phyloP scores from a whole-genome alignment of 2,888 invertebrate genomes.

The Acanthococcus lagerstroemiae region DNA sequence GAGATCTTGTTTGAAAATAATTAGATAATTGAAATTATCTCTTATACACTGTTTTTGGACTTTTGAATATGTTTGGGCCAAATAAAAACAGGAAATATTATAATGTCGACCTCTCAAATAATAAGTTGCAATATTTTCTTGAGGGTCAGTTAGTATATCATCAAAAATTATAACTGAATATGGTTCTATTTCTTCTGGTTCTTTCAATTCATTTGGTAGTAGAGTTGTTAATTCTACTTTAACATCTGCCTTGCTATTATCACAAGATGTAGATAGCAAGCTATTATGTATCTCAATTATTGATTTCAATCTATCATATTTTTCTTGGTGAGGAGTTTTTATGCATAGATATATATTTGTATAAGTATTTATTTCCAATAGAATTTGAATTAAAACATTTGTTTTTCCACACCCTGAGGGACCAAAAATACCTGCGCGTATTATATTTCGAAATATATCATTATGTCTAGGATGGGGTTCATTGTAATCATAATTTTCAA shows the following conservation, averaged over 20 bases:
- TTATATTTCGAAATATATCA: too few species aligned
- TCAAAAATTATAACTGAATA: conserved; percentile 9
- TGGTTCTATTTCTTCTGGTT: conserved; percentile 1
- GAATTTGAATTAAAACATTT: neutral
- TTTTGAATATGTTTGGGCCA: conserved; percentile 1
- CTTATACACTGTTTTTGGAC: conserved; percentile 8
- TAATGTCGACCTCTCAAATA: conserved; percentile 4
- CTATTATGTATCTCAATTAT: neutral
- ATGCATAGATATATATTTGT: neutral
- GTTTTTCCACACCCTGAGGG: neutral
- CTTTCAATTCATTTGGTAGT: neutral
- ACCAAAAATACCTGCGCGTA: too few species aligned
- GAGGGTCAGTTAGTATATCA: neutral
- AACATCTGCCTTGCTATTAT: too few species aligned
- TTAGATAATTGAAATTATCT: conserved; percentile 9
- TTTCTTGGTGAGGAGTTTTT: neutral
- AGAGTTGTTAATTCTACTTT: neutral
- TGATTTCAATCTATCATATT: neutral
- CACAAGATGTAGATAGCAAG: too few species aligned
- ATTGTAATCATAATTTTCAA: too few species aligned
- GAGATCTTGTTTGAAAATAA: neutral
- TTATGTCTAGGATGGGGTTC: too few species aligned
- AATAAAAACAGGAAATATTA: conserved; percentile 11
- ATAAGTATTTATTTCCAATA: neutral
- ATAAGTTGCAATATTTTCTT: conserved; percentile 7